A percentile compares a stretch with the other conserved stretches of the same genome.
Evolutionary conservation across 1,140 invertebrate genomes (phyloP).

Genomic region (Pissodes strobi): DNA sequence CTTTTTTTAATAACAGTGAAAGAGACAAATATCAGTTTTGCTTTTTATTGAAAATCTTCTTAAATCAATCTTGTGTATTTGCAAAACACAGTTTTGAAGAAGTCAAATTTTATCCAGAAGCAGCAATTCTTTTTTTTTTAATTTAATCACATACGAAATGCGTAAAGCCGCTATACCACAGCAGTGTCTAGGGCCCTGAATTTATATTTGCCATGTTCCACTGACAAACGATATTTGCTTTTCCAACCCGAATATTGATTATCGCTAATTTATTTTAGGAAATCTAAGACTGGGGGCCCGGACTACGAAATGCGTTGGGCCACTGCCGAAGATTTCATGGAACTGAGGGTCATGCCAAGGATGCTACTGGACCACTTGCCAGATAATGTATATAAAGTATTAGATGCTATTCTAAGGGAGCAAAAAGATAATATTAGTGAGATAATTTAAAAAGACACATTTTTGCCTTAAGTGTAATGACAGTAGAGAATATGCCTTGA

Average conservation of each 20-base stretch:
- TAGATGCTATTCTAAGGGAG: conserved; percentile 66
- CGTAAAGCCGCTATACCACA: not conserved
- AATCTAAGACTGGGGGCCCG: conserved; percentile 63
- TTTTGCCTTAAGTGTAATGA: too few relatives aligned
- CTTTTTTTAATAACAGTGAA: too few relatives aligned
- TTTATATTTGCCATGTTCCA: not conserved
- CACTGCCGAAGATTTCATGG: conserved; percentile 73
- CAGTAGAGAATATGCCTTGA: too few relatives aligned
- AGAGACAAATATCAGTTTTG: too few relatives aligned
- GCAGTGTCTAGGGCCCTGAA: not conserved
- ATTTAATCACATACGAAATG: too few relatives aligned
- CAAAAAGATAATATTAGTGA: conserved; percentile 47
- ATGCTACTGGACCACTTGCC: conserved; percentile 78
- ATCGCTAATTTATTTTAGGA: conserved; percentile 55
- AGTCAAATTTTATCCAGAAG: too few relatives aligned
- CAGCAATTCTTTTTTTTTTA: too few relatives aligned
- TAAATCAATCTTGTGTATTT: too few relatives aligned
- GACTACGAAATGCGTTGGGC: conserved; percentile 77
- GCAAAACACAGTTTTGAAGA: too few relatives aligned
- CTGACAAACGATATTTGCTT: too few relatives aligned
- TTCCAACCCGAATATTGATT: not conserved
- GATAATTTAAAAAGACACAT: conserved; percentile 32
- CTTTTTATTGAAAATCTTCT: too few relatives aligned
- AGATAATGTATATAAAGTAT: conserved; percentile 69
- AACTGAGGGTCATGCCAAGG: conserved; percentile 73